These are phyloP conservation scores for Heliconius melpomene DNA, from an alignment of 1,140 invertebrate genomes.

Conservation along the genomic window DNA sequence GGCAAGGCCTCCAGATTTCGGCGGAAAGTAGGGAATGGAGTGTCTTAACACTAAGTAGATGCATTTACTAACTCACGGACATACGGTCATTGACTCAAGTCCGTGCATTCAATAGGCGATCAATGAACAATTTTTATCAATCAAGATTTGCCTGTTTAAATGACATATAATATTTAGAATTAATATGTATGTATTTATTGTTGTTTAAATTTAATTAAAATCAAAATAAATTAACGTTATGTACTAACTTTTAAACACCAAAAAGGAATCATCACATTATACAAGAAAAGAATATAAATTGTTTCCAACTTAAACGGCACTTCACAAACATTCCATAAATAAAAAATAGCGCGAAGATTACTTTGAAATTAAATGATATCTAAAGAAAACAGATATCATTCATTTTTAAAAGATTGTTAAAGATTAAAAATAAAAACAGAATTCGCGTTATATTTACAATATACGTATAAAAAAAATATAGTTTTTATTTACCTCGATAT, in stretches of 20 bases:
- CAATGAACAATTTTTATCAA: constrained; percentile 2
- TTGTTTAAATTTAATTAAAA: no score
- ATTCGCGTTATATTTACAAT: not conserved
- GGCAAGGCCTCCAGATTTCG: no score
- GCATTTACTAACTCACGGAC: no score
- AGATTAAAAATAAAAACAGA: not conserved
- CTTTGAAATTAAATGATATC: not conserved
- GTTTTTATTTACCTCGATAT: not conserved
- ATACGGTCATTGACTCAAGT: not conserved
- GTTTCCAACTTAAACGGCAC: not conserved
- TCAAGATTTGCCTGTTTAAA: no score
- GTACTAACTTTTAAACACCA: no score
- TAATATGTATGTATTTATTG: not conserved
- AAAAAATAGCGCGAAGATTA: not conserved
- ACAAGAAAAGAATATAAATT: not conserved
- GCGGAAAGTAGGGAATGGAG: no score
- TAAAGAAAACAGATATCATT: not conserved
- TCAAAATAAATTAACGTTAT: no score
- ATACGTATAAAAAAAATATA: not conserved
- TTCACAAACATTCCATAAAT: not conserved
- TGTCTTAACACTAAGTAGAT: no score
- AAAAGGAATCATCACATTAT: no score
- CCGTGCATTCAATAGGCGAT: not conserved
- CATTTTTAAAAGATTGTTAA: not conserved
- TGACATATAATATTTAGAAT: not conserved